phyloP scores from a whole-genome alignment of 1,140 invertebrate species.

The Musca vetustissima region DNA sequence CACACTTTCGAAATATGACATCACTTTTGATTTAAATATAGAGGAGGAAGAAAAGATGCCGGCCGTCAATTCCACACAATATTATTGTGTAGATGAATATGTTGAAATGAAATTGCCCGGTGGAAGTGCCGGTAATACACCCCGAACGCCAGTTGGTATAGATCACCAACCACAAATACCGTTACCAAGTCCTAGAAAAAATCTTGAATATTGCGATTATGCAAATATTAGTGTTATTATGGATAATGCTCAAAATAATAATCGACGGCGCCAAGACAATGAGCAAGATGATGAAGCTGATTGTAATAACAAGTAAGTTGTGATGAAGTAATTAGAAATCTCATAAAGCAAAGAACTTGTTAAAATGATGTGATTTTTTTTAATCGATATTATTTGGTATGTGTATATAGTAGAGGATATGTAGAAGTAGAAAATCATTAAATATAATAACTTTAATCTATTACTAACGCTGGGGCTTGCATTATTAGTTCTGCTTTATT shows the following conservation, averaged over 20 bases:
- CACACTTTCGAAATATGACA: no score
- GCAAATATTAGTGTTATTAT: constrained; percentile 34
- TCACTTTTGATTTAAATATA: no score
- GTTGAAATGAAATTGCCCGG: constrained; percentile 43
- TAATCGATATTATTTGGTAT: no score
- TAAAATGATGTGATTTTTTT: no score
- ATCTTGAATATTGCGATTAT: constrained; percentile 36
- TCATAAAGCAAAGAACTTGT: no score
- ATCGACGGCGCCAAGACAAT: neutral
- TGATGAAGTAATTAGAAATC: no score
- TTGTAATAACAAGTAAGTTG: constrained; percentile 12
- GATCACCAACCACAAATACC: constrained; percentile 9
- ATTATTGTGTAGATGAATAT: constrained; percentile 34
- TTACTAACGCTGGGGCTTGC: no score
- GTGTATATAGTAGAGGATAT: no score
- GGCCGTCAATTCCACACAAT: neutral
- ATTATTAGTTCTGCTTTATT: no score
- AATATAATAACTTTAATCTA: no score
- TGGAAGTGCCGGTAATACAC: neutral
- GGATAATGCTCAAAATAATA: constrained; percentile 12
- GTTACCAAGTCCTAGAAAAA: constrained; percentile 22
- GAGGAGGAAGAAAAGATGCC: neutral
- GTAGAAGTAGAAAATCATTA: no score
- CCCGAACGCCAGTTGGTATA: neutral
- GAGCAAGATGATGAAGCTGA: neutral